Evolutionary conservation across 2,888 invertebrate species (phyloP), one percentile per base, ranked within the genome.

Genomic region (Reticulitermes lucifugus): DNA sequence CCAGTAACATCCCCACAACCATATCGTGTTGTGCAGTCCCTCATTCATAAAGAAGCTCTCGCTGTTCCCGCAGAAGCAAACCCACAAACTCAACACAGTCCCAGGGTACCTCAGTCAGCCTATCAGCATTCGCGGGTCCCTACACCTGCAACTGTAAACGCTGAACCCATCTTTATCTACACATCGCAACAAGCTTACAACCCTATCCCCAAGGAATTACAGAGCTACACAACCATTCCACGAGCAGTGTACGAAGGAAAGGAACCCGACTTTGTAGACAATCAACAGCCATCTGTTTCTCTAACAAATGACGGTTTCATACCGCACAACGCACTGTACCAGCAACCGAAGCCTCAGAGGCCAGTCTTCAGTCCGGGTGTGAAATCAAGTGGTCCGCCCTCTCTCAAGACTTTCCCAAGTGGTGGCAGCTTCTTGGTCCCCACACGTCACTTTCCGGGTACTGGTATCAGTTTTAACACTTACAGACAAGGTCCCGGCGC

Each of bases 261-360:
- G 25, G 81, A 81, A n/a, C 43, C 81, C 1, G 81, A 60, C 14
- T 70, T 22, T 12, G 4, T 70, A 5, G 43, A 81, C 25, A 70
- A 81, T 59, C 46, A 60, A 43, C 25, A 60, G 25, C 81, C 70
- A 5, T 22, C 60, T 4, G 43, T 81, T 18, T 81, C 81, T 65
- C 12, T 81, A 6, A 81, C 81, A n/a, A 65, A 81, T 43, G 81
- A 81, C 2, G 73, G 65, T 84, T 87, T 70, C 51, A 83, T 71
- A 60, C 83, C 25, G 7, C 83, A 87, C 90, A 59, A 88, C 89
- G 21, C 86, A 85, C 79, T 77, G 73, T 46, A 70, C 18, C 84
- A 83, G 86, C 83, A 91, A 91, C 14, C 46, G 46, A 18, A 87
- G 90, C 51, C 88, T 73, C 88, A 87, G 90, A 12, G 92, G 91